phyloP scores from a whole-genome alignment of 2,888 invertebrate species.

The Diploptera punctata region DNA sequence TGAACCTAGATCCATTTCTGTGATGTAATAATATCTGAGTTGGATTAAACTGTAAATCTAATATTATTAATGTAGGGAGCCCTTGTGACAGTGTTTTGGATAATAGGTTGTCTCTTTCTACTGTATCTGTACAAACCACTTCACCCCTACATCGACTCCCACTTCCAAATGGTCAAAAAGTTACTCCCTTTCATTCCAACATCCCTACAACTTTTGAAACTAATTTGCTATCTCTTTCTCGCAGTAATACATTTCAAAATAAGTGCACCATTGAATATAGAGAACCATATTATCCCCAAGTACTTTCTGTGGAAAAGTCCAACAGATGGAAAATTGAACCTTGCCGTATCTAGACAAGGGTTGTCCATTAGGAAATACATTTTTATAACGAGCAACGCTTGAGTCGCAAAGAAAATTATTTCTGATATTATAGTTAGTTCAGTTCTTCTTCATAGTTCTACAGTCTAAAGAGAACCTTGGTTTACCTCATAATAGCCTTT shows the following conservation, averaged over 20 bases:
- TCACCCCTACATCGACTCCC: not conserved
- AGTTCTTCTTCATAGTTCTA: too few species aligned
- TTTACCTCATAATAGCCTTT: too few species aligned
- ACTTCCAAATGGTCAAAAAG: slow-evolving; percentile 34
- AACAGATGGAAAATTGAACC: not conserved
- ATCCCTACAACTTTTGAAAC: slow-evolving; percentile 28
- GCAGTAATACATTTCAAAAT: slow-evolving; percentile 36
- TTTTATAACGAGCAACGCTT: too few species aligned
- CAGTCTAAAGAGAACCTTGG: too few species aligned
- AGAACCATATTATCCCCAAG: slow-evolving; percentile 35
- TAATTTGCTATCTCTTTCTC: slow-evolving; percentile 16
- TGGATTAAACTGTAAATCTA: too few species aligned
- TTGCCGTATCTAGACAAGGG: too few species aligned
- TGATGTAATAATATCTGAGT: too few species aligned
- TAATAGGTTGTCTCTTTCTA: not conserved
- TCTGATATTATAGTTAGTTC: too few species aligned
- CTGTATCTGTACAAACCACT: not conserved
- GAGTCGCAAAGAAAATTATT: too few species aligned
- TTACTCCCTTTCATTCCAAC: slow-evolving; percentile 17
- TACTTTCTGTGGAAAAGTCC: not conserved
- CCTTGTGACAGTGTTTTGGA: not conserved
- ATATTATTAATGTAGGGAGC: too few species aligned
- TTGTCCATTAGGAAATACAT: too few species aligned
- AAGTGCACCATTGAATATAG: slow-evolving; percentile 40
- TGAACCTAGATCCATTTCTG: too few species aligned